A percentile compares a stretch with the other conserved stretches of the same genome.
Evolutionary conservation across 2,888 invertebrate species (phyloP).

Genomic region (Drymonia ruficornis): DNA sequence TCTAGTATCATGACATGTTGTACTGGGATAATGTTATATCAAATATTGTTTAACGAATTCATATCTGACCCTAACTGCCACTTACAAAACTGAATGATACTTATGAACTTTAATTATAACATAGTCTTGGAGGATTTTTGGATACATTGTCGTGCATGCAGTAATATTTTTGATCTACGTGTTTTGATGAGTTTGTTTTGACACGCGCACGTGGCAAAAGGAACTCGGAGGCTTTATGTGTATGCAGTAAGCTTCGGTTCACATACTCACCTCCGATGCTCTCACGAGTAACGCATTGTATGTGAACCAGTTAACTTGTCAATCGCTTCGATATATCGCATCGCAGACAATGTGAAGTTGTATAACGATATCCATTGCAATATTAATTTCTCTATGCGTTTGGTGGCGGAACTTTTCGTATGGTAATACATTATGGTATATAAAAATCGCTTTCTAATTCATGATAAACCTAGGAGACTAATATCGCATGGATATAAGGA

Average conservation of each 20-base stretch:
- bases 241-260: conserved; percentile 75
- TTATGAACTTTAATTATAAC: conserved; percentile 46
- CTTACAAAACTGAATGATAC: conserved; percentile 39
- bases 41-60: conserved; percentile 1
- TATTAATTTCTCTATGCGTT: conserved; percentile 68
- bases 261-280: conserved; percentile 45
- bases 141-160: conserved; percentile 79
- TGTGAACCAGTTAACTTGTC: conserved; percentile 63
- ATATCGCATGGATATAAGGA: conserved; percentile 80
- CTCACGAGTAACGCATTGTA: conserved; percentile 45
- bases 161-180: conserved; percentile 68
- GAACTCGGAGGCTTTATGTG: conserved; percentile 74
- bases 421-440: conserved; percentile 40
- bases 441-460: conserved; percentile 49
- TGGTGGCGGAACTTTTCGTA: conserved; percentile 68
- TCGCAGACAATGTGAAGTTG: conserved; percentile 69
- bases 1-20: neutral
- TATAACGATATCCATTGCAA: conserved; percentile 72
- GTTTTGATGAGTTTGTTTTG: conserved; percentile 69
- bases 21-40: neutral
- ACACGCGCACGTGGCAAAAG: conserved; percentile 48
- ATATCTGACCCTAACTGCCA: conserved; percentile 7
- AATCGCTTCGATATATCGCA: conserved; percentile 66
- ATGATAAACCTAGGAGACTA: conserved; percentile 65
- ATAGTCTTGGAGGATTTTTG: conserved; percentile 71